phyloP scores from a whole-genome alignment of 2,888 invertebrate species.

The Odontocerum albicorne region DNA sequence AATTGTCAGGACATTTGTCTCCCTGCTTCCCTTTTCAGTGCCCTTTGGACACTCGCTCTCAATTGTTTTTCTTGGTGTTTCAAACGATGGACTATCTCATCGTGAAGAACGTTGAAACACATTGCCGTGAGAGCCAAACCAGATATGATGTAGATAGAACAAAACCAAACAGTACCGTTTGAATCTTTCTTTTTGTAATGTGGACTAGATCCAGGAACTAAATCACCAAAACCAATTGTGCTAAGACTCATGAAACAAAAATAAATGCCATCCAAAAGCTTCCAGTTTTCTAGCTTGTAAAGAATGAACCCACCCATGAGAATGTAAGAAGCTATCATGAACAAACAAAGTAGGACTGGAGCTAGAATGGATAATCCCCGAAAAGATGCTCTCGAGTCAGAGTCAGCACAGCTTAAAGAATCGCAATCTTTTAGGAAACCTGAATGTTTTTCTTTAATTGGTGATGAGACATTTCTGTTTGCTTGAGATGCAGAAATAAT shows the following conservation, averaged over 20 bases:
- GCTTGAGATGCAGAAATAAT: conserved; percentile 58
- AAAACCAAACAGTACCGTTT: conserved; percentile 81
- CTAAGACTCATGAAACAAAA: conserved; percentile 96
- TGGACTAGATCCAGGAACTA: conserved; percentile 69
- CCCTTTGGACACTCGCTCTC: conserved; percentile 40
- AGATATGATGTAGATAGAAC: conserved; percentile 85
- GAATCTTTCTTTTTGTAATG: conserved; percentile 52
- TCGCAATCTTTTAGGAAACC: conserved; percentile 56
- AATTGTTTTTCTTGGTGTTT: conserved; percentile 58
- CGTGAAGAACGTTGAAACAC: conserved; percentile 88
- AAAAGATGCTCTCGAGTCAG: conserved; percentile 68
- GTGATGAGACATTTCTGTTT: conserved; percentile 48
- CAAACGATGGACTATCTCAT: conserved; percentile 81
- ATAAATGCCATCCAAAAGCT: conserved; percentile 85
- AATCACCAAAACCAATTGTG: conserved; percentile 88
- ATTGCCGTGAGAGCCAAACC: conserved; percentile 88
- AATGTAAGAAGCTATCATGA: conserved; percentile 89
- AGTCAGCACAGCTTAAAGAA: conserved; percentile 65
- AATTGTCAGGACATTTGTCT: conserved; percentile 34
- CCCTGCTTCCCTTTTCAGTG: conserved; percentile 46
- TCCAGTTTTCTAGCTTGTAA: conserved; percentile 91
- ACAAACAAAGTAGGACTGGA: conserved; percentile 84
- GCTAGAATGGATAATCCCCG: conserved; percentile 80
- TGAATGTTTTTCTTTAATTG: conserved; percentile 52
- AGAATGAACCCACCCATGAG: conserved; percentile 88